phyloP scores from a whole-genome alignment of 2,888 invertebrate species.

The Dryobota labecula region DNA sequence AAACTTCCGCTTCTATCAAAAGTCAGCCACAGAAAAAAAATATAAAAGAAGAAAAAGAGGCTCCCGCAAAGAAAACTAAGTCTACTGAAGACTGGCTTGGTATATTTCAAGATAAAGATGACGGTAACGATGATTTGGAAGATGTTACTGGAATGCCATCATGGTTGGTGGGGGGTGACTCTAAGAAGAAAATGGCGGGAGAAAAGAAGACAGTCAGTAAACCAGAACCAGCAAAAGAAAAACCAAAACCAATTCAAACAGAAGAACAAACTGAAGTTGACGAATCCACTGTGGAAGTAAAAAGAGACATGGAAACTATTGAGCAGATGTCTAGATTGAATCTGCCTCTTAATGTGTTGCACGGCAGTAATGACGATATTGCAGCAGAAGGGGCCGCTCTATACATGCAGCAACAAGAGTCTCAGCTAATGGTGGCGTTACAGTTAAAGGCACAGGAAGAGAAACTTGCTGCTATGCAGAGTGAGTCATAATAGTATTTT shows the following conservation, averaged over 20 bases:
- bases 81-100: conserved; percentile 86
- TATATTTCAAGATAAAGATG: conserved; percentile 82
- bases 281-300: conserved; percentile 39
- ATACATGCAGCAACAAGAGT: conserved; percentile 91
- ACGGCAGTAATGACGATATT: conserved; percentile 81
- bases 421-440: conserved; percentile 91
- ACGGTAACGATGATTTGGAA: conserved; percentile 70
- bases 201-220: conserved; percentile 66
- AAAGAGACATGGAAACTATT: conserved; percentile 41
- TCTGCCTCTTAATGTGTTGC: conserved; percentile 63
- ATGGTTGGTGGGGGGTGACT: conserved; percentile 80
- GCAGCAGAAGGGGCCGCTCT: conserved; percentile 89
- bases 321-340: conserved; percentile 42
- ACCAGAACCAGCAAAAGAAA: conserved; percentile 61
- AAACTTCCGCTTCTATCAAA: conserved; percentile 70
- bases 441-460: conserved; percentile 92
- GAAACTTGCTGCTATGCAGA: conserved; percentile 89
- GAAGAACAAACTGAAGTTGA: conserved; percentile 60
- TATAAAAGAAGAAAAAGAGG: conserved; percentile 71
- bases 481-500: conserved; percentile 71
- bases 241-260: conserved; percentile 53
- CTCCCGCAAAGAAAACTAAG: conserved; percentile 74
- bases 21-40: conserved; percentile 66
- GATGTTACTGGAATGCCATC: conserved; percentile 82
- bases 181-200: conserved; percentile 77